Conservation (phyloP, 2,113 vertebrate genomes). For the Xyliphius kryptos region DNA sequence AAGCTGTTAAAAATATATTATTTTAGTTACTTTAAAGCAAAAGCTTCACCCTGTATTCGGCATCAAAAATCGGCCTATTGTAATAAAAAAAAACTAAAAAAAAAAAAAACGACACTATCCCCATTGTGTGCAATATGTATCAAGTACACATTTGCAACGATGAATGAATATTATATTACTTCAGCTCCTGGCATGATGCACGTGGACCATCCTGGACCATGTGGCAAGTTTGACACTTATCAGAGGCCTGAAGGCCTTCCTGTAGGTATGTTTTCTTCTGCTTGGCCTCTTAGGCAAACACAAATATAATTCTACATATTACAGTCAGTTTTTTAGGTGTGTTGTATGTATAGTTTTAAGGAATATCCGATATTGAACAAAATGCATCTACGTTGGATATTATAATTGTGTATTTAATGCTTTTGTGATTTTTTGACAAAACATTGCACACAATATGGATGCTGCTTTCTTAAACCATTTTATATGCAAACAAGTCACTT, state of each 20-base stretch:
- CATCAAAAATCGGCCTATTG: not conserved
- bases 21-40: too few species aligned
- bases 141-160: slow-evolving; percentile 43
- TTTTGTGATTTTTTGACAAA: too few species aligned
- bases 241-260: slow-evolving; percentile 67
- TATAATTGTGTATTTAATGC: too few species aligned
- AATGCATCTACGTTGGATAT: too few species aligned
- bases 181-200: slow-evolving; percentile 69
- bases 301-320: not conserved
- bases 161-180: slow-evolving; percentile 48
- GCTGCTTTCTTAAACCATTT: too few species aligned
- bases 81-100: slow-evolving; percentile 1
- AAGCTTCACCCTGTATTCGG: not conserved
- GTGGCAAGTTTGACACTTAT: slow-evolving; percentile 69
- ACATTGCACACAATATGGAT: too few species aligned
- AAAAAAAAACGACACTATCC: slow-evolving; percentile 15
- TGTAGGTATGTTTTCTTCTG: slow-evolving; percentile 63
- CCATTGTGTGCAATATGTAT: slow-evolving; percentile 60
- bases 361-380: too few species aligned
- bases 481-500: too few species aligned
- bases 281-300: slow-evolving; percentile 2
- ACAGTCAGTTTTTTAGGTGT: not conserved
- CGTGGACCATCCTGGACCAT: slow-evolving; percentile 67
- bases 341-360: too few species aligned
- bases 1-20: not conserved